These are phyloP conservation scores for Garra rufa DNA, from an alignment of 2,113 vertebrate species.

Conservation along the genomic window DNA sequence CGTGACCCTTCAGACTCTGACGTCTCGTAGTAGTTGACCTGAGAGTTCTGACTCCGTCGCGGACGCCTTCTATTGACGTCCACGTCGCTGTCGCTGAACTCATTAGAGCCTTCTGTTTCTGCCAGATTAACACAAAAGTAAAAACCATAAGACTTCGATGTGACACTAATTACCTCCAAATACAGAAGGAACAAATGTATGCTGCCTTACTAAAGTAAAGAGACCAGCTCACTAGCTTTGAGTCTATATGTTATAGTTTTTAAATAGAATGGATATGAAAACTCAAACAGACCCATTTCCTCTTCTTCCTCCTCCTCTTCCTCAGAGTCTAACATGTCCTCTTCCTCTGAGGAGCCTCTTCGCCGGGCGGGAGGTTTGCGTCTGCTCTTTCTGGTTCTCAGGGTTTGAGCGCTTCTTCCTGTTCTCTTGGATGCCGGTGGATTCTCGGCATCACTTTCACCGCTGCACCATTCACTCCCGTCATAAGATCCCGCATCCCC, in stretches of 20 bases:
- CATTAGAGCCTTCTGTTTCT: constrained; percentile 88
- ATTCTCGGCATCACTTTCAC: constrained; percentile 76
- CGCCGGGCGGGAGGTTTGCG: constrained; percentile 80
- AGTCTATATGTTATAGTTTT: background rate
- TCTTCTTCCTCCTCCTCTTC: constrained; percentile 75
- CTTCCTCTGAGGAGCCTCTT: constrained; percentile 75
- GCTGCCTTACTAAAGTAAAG: background rate
- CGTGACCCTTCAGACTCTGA: constrained; percentile 91
- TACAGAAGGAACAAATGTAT: background rate
- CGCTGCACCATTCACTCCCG: constrained; percentile 84
- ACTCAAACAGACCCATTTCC: constrained; percentile 68
- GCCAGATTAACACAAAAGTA: background rate
- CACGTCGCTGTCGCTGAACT: constrained; percentile 85
- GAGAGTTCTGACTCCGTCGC: constrained; percentile 88
- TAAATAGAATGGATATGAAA: background rate
- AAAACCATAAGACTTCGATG: background rate
- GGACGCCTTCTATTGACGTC: constrained; percentile 88
- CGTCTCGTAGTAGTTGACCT: constrained; percentile 97
- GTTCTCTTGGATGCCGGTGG: constrained; percentile 53
- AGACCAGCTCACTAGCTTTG: background rate
- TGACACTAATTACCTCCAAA: background rate
- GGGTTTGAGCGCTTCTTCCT: constrained; percentile 65
- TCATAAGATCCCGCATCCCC: constrained; percentile 81
- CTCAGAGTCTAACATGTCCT: constrained; percentile 72
- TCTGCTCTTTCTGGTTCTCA: constrained; percentile 74